Conservation (phyloP, 2,888 invertebrate genomes). For the Tetropium fuscum region DNA sequence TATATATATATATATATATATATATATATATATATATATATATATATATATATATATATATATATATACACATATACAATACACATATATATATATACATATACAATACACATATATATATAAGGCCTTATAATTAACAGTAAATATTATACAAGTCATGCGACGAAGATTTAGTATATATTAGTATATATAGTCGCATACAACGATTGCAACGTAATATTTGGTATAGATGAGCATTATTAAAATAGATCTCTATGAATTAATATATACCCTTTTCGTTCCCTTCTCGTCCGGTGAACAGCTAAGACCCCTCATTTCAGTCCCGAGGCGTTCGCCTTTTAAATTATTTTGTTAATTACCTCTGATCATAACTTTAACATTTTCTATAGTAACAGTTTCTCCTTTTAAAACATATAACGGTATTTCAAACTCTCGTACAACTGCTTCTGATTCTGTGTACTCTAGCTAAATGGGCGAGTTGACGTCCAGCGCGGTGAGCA, state of each 20-base stretch:
- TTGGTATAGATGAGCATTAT: slow-evolving; percentile 22
- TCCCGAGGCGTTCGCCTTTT: slow-evolving; percentile 28
- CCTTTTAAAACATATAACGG: slow-evolving; percentile 50
- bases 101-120: too few species aligned
- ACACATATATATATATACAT: too few species aligned
- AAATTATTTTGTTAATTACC: slow-evolving; percentile 31
- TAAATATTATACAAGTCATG: too few species aligned
- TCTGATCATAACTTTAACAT: slow-evolving; percentile 41
- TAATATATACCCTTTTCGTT: slow-evolving; percentile 5
- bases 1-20: too few species aligned
- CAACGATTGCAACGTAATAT: slow-evolving; percentile 9
- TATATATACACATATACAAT: too few species aligned
- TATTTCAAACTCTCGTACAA: slow-evolving; percentile 54
- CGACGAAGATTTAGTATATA: too few species aligned
- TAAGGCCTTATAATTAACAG: background rate
- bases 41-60: too few species aligned
- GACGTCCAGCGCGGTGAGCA: slow-evolving; percentile 67
- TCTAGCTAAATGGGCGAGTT: slow-evolving; percentile 62
- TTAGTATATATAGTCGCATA: too few species aligned
- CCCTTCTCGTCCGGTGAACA: slow-evolving; percentile 3
- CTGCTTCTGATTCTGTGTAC: slow-evolving; percentile 31
- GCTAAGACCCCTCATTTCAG: slow-evolving; percentile 40
- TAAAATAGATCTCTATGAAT: slow-evolving; percentile 2
- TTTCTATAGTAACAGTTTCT: slow-evolving; percentile 47
- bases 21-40: too few species aligned